Base-by-base conservation (phyloP, 2,888 invertebrate species). In the Ectemnius cavifrons region DNA sequence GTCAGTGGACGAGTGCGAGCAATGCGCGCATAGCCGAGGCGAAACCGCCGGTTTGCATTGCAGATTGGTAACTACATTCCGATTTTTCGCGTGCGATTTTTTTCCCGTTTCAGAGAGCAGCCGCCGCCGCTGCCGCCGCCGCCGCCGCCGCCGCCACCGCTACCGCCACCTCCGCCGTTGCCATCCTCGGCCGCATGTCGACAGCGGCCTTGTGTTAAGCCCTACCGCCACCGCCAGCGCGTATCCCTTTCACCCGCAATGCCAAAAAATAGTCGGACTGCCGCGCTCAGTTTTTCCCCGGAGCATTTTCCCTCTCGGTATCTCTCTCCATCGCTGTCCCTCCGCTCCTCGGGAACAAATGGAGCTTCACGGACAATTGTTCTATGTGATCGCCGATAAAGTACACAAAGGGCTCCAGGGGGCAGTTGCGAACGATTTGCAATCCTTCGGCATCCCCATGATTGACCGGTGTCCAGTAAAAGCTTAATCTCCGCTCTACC, bases 61-160 rank as follows among this genome's bases (percentile, higher is more conserved):
- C 86, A 88, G 85, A 87, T 88, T 86, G 81, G 78, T 83, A 85
- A 85, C 85, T 78, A 80, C 82, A 83, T 86, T 83, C 77, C 83
- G 78, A 82, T 85, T 82, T 86, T 86, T 83, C 80, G 76, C 76
- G 81, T 73, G 74, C 76, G 79, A 84, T 82, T 81, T 83, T 85
- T 81, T 77, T 57, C 79, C 59, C 67, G 71, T 62, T 75, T 47
- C 71, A 63, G 49, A 37, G 37, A 49, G 72, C 52, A 14, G 20
- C 64, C 66, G 49, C 18, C 71, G 63, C 23, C 20, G 61, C 2
- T 8, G 28, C 28, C 37, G 37, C 37, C 37, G 5, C 37, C 27
- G 14, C 18, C 37, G 13, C 14, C 16, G 52, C 37, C 6, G 13
- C 52, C 1, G 52, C 18, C 71, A 63, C 23, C 20, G 61, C 5